Conservation (phyloP, 2,888 invertebrate species). For the Scaptomyza reducta region DNA sequence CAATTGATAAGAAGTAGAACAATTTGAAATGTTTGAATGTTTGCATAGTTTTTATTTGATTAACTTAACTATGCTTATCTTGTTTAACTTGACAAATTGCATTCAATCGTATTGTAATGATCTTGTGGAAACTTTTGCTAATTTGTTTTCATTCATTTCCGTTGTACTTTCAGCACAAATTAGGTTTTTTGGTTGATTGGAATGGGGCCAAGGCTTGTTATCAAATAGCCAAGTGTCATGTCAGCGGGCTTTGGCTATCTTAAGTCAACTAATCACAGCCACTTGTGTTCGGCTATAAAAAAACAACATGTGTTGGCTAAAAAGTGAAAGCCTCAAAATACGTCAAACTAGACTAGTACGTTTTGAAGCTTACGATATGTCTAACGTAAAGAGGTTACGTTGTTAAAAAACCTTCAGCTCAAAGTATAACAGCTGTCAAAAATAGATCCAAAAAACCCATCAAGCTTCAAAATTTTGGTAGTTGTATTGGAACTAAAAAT, state of each 20-base stretch:
- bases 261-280: slow-evolving; percentile 35
- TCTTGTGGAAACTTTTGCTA: background rate
- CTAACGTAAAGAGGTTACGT: too few species aligned
- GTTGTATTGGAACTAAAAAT: too few species aligned
- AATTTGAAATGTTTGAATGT: background rate
- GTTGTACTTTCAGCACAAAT: background rate
- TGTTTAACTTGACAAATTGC: background rate
- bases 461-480: too few species aligned
- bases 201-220: slow-evolving; percentile 47
- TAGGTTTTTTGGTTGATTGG: background rate
- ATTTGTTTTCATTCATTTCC: too few species aligned
- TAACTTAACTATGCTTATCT: slow-evolving; percentile 3
- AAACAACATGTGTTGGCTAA: background rate
- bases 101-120: slow-evolving; percentile 16
- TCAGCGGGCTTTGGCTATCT: slow-evolving; percentile 42
- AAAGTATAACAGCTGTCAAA: too few species aligned
- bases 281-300: slow-evolving; percentile 24
- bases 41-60: slow-evolving; percentile 7
- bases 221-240: slow-evolving; percentile 36
- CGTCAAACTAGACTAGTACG: background rate
- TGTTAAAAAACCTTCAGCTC: too few species aligned
- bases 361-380: background rate
- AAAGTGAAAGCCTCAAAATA: slow-evolving; percentile 30
- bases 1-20: slow-evolving; percentile 18
- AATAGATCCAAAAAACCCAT: too few species aligned